phyloP scores from a whole-genome alignment of 2,797 vertebrate genomes.

The Enteromius viviparus region DNA sequence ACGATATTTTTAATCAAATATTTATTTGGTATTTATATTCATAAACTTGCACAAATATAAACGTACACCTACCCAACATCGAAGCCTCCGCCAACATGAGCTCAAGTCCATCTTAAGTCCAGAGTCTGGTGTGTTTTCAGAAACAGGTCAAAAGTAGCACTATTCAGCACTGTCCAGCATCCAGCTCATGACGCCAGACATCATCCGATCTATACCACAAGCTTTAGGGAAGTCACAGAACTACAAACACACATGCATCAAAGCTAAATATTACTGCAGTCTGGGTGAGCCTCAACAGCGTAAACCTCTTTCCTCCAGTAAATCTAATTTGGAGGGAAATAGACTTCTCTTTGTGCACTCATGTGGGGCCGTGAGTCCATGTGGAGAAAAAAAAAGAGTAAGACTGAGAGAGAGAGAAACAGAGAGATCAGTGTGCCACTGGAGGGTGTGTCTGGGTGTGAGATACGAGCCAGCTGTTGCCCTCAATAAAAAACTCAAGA shows the following conservation, averaged over 20 bases:
- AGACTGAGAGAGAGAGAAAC: slow-evolving; percentile 22
- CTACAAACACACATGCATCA: slow-evolving; percentile 32
- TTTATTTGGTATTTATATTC: neutral
- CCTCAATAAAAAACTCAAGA: slow-evolving; percentile 44
- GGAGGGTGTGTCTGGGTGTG: slow-evolving; percentile 23
- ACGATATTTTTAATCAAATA: neutral
- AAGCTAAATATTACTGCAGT: slow-evolving; percentile 40
- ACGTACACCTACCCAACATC: slow-evolving; percentile 66
- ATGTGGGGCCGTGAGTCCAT: slow-evolving; percentile 52
- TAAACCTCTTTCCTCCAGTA: slow-evolving; percentile 48
- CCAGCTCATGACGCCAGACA: neutral
- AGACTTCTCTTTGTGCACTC: slow-evolving; percentile 64
- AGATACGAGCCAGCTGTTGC: slow-evolving; percentile 55
- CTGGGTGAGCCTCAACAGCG: slow-evolving; percentile 26
- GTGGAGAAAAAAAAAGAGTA: slow-evolving; percentile 41
- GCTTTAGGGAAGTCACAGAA: neutral
- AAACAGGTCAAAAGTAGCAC: neutral
- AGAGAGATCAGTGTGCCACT: slow-evolving; percentile 40
- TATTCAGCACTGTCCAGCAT: slow-evolving; percentile 1
- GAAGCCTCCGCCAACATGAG: slow-evolving; percentile 71
- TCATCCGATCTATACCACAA: neutral
- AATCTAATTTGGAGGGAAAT: slow-evolving; percentile 64
- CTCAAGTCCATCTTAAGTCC: slow-evolving; percentile 66
- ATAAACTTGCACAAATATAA: neutral
- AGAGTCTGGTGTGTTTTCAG: neutral